Base-by-base conservation (phyloP, 1,140 invertebrate species). In the Leptopilina boulardi region DNA sequence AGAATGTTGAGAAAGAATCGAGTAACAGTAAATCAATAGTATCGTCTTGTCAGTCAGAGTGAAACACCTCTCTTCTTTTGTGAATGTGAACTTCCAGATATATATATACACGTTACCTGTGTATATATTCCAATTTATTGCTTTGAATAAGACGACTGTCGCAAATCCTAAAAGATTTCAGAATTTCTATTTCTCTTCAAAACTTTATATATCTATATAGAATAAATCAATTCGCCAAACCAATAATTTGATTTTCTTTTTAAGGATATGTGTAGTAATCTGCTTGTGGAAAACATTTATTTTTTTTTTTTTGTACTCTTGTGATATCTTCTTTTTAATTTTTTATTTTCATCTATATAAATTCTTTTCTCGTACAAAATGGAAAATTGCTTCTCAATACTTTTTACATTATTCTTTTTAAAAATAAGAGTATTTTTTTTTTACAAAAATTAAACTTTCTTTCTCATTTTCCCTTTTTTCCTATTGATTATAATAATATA, bases 101-200 rank as follows among this genome's bases (percentile, higher is more conserved):
- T n/a, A n/a, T n/a, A n/a, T n/a, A n/a, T n/a, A 54, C 76, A 18
- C 19, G 77, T 74, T 78, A 79, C 83, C 79, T 81, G 83, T 86
- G n/a, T n/a, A n/a, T n/a, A 86, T 86, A 86, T 86, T 86, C 84
- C 86, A 86, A 86, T 87, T 87, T 87, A 87, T 87, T 84, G 86
- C 85, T 75, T 82, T 77, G 78, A 78, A 79, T 85, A 80, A n/a
- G 82, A 79, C 77, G 56, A 59, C 13, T 34, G 75, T 76, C 82
- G 75, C 66, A 76, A 75, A 75, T 75, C 66, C 44, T 30, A 66
- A 66, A 66, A 66, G 59, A 30, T 56, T 56, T 56, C 54, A 66
- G 59, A 56, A 66, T 66, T 66, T 30, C 59, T 66, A 30, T 66
- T 66, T 66, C 59, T 51, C 10, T 11, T 66, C 59, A 34, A n/a